Evolutionary conservation across 2,888 invertebrate genomes (phyloP).

Genomic region (Pecten maximus): DNA sequence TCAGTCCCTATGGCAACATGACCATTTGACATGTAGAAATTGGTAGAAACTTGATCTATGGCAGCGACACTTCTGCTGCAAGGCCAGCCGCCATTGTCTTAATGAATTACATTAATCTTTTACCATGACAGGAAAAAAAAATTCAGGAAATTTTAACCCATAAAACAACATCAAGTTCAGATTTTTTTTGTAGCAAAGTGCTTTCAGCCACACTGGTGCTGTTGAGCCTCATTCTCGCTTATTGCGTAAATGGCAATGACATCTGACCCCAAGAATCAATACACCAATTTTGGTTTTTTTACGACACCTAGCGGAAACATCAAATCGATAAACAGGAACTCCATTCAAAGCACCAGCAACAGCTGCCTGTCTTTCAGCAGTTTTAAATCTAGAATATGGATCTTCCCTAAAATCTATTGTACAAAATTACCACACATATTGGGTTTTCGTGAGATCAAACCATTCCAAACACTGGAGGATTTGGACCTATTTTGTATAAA

Average conservation of each 20-base stretch:
- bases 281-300: not conserved
- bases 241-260: slow-evolving; percentile 26
- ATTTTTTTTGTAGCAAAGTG: not conserved
- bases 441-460: not conserved
- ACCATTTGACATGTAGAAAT: not conserved
- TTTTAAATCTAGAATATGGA: not conserved
- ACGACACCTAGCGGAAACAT: not conserved
- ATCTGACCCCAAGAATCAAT: not conserved
- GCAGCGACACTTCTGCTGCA: not conserved
- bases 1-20: not conserved
- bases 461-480: not conserved
- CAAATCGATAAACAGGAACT: not conserved
- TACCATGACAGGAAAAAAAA: not conserved
- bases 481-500: not conserved
- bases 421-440: not conserved
- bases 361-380: not conserved
- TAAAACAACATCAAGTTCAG: not conserved
- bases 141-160: not conserved
- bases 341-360: not conserved
- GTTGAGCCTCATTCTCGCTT: not conserved
- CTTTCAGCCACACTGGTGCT: not conserved
- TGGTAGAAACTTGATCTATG: not conserved
- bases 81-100: not conserved
- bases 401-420: not conserved
- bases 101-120: slow-evolving; percentile 14